phyloP scores from a whole-genome alignment of 2,888 invertebrate genomes.

The Eupithecia centaureata region DNA sequence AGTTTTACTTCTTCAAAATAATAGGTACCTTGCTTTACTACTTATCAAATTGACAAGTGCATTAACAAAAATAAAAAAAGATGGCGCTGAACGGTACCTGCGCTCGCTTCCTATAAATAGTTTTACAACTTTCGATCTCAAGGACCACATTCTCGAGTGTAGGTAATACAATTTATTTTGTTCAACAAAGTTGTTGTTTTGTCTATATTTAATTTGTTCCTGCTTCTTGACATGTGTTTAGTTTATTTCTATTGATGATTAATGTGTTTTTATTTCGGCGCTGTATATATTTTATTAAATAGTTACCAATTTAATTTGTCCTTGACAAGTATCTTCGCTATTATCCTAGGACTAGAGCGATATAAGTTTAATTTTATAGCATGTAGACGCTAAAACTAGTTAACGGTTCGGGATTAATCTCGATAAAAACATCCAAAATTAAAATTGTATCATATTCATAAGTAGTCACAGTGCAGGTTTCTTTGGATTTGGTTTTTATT shows the following conservation, averaged over 20 bases:
- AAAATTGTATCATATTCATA: too few species aligned
- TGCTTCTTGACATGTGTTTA: neutral
- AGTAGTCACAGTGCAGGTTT: neutral
- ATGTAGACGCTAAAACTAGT: too few species aligned
- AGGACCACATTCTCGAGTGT: conserved; percentile 45
- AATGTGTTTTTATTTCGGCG: too few species aligned
- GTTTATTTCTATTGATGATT: too few species aligned
- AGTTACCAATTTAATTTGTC: too few species aligned
- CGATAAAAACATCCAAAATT: too few species aligned
- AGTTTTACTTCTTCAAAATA: conserved; percentile 16
- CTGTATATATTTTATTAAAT: too few species aligned
- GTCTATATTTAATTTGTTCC: neutral
- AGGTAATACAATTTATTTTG: conserved; percentile 33
- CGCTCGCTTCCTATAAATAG: conserved; percentile 56
- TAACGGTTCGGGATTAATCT: too few species aligned
- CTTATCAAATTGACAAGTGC: conserved; percentile 16
- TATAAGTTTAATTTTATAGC: too few species aligned
- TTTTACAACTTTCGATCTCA: conserved; percentile 58
- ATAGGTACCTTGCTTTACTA: conserved; percentile 24
- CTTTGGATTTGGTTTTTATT: neutral
- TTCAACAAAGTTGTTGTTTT: conserved; percentile 11
- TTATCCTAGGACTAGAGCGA: too few species aligned
- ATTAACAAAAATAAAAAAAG: conserved; percentile 32
- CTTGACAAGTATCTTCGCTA: too few species aligned
- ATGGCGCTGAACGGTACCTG: conserved; percentile 42